A percentile compares a stretch with the other conserved stretches of the same genome.
phyloP scores from a whole-genome alignment of 2,888 invertebrate genomes.

The Ypsolopha scabrella region DNA sequence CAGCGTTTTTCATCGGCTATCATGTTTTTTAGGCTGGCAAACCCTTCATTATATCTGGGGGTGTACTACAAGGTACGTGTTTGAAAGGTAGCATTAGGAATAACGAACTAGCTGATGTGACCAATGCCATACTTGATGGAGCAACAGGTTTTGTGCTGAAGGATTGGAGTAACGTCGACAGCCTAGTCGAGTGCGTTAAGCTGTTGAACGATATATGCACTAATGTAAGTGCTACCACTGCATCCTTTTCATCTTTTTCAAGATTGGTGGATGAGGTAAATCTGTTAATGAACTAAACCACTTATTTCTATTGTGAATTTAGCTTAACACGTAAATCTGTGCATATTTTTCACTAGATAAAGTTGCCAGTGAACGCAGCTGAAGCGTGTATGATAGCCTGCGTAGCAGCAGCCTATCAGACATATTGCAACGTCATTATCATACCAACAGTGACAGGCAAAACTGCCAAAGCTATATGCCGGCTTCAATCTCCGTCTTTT shows the following conservation, averaged over 20 bases:
- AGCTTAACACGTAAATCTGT: too few species aligned
- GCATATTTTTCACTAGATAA: too few species aligned
- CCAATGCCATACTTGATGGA: conserved; percentile 42
- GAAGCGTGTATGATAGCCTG: conserved; percentile 37
- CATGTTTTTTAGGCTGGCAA: conserved; percentile 40
- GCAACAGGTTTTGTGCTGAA: conserved; percentile 36
- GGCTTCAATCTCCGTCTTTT: conserved; percentile 73
- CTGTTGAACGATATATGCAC: conserved; percentile 30
- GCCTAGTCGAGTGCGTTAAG: conserved; percentile 21
- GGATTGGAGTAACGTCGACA: conserved; percentile 19
- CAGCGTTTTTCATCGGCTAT: too few species aligned
- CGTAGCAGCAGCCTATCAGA: conserved; percentile 27
- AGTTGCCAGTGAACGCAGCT: conserved; percentile 39
- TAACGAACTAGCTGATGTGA: conserved; percentile 33
- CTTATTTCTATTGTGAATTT: too few species aligned
- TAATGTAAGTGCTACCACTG: too few species aligned
- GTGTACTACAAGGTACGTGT: conserved; percentile 25
- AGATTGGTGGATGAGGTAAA: too few species aligned
- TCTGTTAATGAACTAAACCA: too few species aligned
- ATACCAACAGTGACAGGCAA: conserved; percentile 72
- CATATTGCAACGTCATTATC: conserved; percentile 63
- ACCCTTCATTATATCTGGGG: conserved; percentile 41
- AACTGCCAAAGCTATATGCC: conserved; percentile 71
- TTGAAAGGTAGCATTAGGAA: conserved; percentile 17
- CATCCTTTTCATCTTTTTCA: too few species aligned